A percentile compares a stretch with the other conserved stretches of the same genome.
phyloP scores from a whole-genome alignment of 2,797 vertebrate species.

The Pipistrellus nathusii region DNA sequence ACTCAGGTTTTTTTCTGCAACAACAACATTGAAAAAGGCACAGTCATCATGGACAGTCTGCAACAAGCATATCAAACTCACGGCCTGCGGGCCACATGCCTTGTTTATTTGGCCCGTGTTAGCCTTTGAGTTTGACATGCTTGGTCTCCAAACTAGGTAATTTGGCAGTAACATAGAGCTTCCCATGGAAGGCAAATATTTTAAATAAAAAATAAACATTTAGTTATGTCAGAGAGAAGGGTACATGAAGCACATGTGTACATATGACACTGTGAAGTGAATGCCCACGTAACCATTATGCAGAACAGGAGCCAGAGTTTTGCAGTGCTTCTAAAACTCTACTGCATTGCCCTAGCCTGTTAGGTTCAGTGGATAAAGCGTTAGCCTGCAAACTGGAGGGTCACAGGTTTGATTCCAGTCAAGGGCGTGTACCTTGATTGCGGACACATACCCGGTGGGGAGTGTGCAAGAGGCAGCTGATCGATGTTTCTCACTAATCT shows the following conservation, averaged over 20 bases:
- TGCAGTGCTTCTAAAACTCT: background rate
- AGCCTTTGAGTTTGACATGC: too few species aligned
- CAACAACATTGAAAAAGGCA: background rate
- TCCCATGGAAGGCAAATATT: background rate
- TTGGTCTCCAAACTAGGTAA: background rate
- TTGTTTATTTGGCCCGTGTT: too few species aligned
- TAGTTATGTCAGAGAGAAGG: background rate
- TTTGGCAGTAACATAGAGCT: background rate
- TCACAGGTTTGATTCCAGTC: too few species aligned
- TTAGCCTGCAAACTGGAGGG: too few species aligned
- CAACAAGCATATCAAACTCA: too few species aligned
- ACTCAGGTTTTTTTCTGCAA: background rate
- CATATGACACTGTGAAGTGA: background rate
- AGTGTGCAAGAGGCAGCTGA: too few species aligned
- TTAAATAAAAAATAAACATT: background rate
- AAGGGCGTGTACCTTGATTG: too few species aligned
- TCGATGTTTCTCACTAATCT: too few species aligned
- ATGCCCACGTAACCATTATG: background rate
- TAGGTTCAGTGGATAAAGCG: too few species aligned
- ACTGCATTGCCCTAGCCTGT: too few species aligned
- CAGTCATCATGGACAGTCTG: background rate
- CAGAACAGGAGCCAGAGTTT: background rate
- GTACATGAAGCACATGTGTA: background rate
- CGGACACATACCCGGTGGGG: too few species aligned
- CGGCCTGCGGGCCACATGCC: too few species aligned